Percentiles rank a stretch among this genome's conserved stretches.
These are phyloP conservation scores for Aphidius ervi DNA, from an alignment of 1,140 invertebrate species.

Conservation along the genomic window DNA sequence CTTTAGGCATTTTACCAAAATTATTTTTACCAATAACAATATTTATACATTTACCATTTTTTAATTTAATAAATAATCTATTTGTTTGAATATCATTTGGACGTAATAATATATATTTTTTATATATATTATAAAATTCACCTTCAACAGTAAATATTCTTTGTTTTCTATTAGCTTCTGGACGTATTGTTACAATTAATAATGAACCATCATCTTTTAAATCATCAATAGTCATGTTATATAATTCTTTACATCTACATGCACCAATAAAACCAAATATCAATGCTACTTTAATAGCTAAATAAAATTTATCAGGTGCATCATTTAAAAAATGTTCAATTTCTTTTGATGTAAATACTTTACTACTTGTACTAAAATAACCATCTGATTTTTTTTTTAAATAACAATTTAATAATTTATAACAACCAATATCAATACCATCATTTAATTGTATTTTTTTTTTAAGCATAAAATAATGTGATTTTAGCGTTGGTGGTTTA, in stretches of 20 bases:
- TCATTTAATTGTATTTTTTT: slow-evolving; percentile 6
- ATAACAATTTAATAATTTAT: slow-evolving; percentile 6
- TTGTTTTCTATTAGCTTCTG: slow-evolving; percentile 18
- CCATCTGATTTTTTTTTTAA: slow-evolving; percentile 8
- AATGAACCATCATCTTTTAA: slow-evolving; percentile 20
- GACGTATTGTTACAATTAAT: slow-evolving; percentile 17
- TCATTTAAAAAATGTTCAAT: slow-evolving; percentile 18
- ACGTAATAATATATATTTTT: slow-evolving; percentile 24
- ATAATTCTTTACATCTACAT: slow-evolving; percentile 20
- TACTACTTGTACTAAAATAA: background rate
- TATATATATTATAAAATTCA: slow-evolving; percentile 23
- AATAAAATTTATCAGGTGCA: slow-evolving; percentile 15
- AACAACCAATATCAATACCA: slow-evolving; percentile 11
- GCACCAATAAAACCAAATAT: slow-evolving; percentile 25
- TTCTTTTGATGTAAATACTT: slow-evolving; percentile 8
- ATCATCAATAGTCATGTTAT: slow-evolving; percentile 17
- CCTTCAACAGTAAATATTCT: slow-evolving; percentile 20
- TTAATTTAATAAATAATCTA: slow-evolving; percentile 34
- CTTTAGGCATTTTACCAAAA: slow-evolving; percentile 26
- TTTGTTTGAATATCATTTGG: slow-evolving; percentile 4
- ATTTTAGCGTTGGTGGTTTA: slow-evolving; percentile 11
- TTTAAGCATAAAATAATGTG: slow-evolving; percentile 15
- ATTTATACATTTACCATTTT: slow-evolving; percentile 32
- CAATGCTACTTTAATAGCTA: slow-evolving; percentile 19
- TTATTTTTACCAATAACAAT: slow-evolving; percentile 26